phyloP scores from a whole-genome alignment of 2,888 invertebrate genomes.

The Arrhopalites spinosus region DNA sequence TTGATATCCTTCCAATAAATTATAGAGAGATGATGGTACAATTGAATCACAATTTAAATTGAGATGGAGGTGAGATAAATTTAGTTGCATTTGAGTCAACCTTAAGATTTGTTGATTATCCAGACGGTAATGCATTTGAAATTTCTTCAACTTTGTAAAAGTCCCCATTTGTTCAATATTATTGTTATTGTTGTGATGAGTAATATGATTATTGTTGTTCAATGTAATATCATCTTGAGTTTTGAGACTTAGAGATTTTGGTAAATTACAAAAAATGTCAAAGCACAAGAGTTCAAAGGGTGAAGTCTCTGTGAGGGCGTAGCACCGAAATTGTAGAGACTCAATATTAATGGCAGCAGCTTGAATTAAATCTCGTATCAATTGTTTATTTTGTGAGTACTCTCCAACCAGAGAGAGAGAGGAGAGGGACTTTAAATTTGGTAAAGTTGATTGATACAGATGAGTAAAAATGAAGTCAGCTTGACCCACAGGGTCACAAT shows the following conservation, averaged over 20 bases:
- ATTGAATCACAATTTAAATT: constrained; percentile 12
- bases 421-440: background rate
- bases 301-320: constrained; percentile 12
- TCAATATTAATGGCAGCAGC: background rate
- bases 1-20: background rate
- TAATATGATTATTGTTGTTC: background rate
- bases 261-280: background rate
- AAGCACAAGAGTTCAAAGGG: constrained; percentile 29
- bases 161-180: background rate
- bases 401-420: constrained; percentile 24
- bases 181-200: background rate
- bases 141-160: background rate
- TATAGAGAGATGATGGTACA: background rate
- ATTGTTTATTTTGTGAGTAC: background rate
- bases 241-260: background rate
- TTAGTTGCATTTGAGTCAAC: background rate
- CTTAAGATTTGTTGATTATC: background rate
- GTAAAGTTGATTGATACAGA: background rate
- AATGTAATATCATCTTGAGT: background rate
- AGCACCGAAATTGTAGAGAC: constrained; percentile 18
- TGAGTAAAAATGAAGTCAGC: background rate
- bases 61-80: constrained; percentile 11
- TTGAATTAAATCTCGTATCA: constrained; percentile 1
- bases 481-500: background rate
- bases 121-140: constrained; percentile 5